Evolutionary conservation across 2,888 invertebrate species (phyloP).

Genomic region (Drosophila neonasuta): DNA sequence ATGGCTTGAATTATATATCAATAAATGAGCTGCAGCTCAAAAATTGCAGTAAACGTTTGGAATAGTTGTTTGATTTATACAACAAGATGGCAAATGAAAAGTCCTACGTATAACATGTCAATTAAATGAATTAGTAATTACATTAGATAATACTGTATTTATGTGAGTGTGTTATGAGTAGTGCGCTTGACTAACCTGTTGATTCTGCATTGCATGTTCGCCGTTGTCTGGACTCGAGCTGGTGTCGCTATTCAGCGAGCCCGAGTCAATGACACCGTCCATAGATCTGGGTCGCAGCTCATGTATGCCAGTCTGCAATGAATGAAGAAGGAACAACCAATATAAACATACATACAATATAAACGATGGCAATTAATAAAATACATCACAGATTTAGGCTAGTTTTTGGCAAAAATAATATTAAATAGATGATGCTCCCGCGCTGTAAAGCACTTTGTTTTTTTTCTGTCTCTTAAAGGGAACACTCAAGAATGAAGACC

Average conservation of each 20-base stretch:
- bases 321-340: constrained; percentile 1
- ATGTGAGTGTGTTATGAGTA: background rate
- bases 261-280: constrained; percentile 81
- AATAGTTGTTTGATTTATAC: background rate
- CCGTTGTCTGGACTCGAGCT: constrained; percentile 80
- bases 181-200: constrained; percentile 70
- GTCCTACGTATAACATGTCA: background rate
- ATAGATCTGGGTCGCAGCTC: constrained; percentile 81
- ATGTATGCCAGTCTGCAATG: constrained; percentile 79
- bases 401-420: constrained; percentile 1
- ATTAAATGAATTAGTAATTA: background rate
- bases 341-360: constrained; percentile 11
- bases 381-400: background rate
- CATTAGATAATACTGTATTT: background rate
- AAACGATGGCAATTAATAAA: constrained; percentile 9
- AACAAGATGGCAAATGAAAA: constrained; percentile 1
- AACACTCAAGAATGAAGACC: constrained; percentile 15
- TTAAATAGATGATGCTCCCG: background rate
- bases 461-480: constrained; percentile 7
- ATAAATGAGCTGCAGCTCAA: background rate
- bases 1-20: background rate
- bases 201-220: constrained; percentile 75
- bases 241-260: constrained; percentile 80
- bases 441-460: background rate
- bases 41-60: background rate